Percentiles rank a stretch among this genome's conserved stretches.
Evolutionary conservation across 53 echinoderm and acorn worm genomes (phyloP).

Genomic region (Hippasteria phrygiana): DNA sequence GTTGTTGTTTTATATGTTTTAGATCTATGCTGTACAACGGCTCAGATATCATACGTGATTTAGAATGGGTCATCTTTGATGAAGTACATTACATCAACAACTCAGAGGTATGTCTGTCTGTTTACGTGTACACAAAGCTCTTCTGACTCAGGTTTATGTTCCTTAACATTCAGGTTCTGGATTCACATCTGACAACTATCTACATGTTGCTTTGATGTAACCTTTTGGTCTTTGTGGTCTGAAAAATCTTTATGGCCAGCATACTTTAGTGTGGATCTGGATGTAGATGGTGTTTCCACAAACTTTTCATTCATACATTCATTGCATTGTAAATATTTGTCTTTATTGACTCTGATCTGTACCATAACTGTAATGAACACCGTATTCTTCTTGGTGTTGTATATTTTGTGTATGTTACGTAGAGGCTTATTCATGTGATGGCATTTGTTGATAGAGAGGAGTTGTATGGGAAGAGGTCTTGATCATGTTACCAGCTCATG

Average conservation of each 20-base stretch:
- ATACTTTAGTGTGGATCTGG: no score
- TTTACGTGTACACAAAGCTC: background rate
- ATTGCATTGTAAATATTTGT: no score
- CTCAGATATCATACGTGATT: slow-evolving; percentile 90
- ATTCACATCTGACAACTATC: background rate
- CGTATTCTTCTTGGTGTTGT: no score
- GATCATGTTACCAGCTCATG: slow-evolving; percentile 96
- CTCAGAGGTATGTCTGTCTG: slow-evolving; percentile 77
- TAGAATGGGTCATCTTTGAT: slow-evolving; percentile 99
- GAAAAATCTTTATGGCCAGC: no score
- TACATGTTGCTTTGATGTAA: background rate
- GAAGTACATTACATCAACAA: slow-evolving; percentile 99
- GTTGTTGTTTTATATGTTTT: background rate
- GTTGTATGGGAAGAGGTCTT: slow-evolving; percentile 99
- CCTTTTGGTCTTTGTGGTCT: no score
- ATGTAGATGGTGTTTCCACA: no score
- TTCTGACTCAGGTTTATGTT: background rate
- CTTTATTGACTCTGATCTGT: no score
- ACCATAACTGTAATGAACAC: no score
- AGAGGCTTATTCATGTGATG: no score
- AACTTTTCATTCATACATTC: no score
- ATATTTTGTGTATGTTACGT: no score
- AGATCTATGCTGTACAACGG: slow-evolving; percentile 99
- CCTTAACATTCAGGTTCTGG: background rate
- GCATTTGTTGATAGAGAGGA: slow-evolving; percentile 81